Conservation (phyloP, 2,888 invertebrate genomes). For the Platycnemis pennipes region DNA sequence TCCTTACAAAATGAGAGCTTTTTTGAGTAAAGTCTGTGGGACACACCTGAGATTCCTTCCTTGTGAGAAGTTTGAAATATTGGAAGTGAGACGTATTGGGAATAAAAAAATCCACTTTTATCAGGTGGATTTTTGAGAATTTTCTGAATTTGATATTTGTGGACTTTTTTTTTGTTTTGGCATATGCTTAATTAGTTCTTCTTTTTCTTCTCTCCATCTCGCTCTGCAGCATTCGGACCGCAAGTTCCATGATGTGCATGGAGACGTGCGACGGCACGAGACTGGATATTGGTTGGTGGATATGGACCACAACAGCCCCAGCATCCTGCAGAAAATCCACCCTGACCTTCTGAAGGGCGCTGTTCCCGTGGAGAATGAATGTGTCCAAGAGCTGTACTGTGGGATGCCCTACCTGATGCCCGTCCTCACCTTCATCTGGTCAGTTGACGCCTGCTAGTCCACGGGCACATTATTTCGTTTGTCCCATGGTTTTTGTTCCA, state of each 20-base stretch:
- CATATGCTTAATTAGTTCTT: no score
- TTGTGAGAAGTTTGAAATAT: no score
- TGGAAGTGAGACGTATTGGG: no score
- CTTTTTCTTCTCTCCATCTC: background rate
- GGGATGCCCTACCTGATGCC: slow-evolving; percentile 91
- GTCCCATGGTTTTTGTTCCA: background rate
- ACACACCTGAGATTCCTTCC: no score
- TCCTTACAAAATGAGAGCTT: no score
- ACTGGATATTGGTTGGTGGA: slow-evolving; percentile 87
- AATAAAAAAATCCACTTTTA: no score
- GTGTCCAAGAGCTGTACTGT: slow-evolving; percentile 86
- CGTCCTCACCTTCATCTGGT: slow-evolving; percentile 85
- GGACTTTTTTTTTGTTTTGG: no score
- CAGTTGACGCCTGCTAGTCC: no score
- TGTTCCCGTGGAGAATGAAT: slow-evolving; percentile 80
- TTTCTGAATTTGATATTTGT: no score
- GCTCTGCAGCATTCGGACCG: slow-evolving; percentile 83
- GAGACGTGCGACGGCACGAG: slow-evolving; percentile 79
- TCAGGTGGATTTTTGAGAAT: no score
- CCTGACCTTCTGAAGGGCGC: slow-evolving; percentile 75
- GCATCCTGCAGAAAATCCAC: slow-evolving; percentile 74
- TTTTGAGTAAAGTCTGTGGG: no score
- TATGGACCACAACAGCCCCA: slow-evolving; percentile 87
- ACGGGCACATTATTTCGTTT: background rate
- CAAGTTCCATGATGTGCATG: slow-evolving; percentile 81